These are phyloP conservation scores for Sturnira hondurensis DNA, from an alignment of 2,113 vertebrate genomes.

Conservation along the genomic window DNA sequence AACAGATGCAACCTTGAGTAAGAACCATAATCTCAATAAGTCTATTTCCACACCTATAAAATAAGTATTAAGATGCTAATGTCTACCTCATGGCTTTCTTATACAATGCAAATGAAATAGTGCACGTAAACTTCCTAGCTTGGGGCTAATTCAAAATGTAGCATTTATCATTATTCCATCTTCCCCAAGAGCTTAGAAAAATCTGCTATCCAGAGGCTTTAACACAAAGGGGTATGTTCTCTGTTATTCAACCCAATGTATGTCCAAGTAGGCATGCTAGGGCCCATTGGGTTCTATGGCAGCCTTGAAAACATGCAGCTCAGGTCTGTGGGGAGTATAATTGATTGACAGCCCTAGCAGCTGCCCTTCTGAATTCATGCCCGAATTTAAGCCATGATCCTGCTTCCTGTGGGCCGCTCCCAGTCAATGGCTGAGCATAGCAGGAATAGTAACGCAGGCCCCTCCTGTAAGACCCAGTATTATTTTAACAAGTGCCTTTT, in stretches of 20 bases:
- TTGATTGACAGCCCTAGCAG: background rate
- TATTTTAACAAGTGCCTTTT: background rate
- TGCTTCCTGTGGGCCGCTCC: background rate
- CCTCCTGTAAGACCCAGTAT: background rate
- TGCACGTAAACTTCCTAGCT: background rate
- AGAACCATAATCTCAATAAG: constrained; percentile 2
- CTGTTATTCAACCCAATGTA: background rate
- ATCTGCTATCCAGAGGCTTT: background rate
- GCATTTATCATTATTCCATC: background rate
- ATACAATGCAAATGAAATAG: background rate
- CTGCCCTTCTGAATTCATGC: background rate
- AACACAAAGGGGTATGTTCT: background rate
- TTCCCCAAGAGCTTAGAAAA: background rate
- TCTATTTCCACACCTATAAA: background rate
- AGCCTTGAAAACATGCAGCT: background rate
- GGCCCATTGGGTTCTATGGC: background rate
- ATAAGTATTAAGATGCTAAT: background rate
- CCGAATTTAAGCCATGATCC: background rate
- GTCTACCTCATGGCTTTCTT: background rate
- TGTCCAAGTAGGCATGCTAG: background rate
- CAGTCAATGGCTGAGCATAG: background rate
- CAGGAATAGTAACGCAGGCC: background rate
- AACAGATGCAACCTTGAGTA: background rate
- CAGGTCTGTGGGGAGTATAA: background rate
- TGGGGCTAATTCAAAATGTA: background rate